Percentiles rank a stretch among this genome's conserved stretches.
Conservation (phyloP, 2,113 vertebrate species). For the Anolis sagrei region DNA sequence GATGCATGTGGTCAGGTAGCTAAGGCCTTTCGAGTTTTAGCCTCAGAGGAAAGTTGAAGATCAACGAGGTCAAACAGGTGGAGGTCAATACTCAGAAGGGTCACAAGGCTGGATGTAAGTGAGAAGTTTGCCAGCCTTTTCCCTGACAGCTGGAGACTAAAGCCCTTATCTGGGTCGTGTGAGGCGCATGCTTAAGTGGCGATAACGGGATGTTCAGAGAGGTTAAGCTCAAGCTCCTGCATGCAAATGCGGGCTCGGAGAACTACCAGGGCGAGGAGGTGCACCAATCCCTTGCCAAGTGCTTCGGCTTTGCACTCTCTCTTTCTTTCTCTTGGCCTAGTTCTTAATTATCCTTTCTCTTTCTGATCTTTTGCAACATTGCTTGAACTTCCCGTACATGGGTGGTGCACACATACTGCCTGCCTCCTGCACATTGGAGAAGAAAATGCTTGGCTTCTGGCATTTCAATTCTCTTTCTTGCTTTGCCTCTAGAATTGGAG, state of each 20-base stretch:
- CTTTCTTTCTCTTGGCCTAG: conserved; percentile 21
- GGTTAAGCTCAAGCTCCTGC: conserved; percentile 22
- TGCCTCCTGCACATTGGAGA: background rate
- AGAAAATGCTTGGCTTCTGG: background rate
- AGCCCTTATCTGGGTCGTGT: background rate
- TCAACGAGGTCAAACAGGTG: conserved; percentile 2
- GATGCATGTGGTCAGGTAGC: conserved; percentile 1
- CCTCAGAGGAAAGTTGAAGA: background rate
- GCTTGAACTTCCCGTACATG: conserved; percentile 1
- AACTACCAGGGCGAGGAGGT: background rate
- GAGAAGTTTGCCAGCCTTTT: conserved; percentile 16
- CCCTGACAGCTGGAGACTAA: background rate
- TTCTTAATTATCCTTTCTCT: conserved; percentile 20
- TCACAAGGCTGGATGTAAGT: background rate
- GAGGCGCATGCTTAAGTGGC: background rate
- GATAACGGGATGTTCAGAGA: background rate
- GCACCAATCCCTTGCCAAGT: background rate
- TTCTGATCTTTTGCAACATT: background rate
- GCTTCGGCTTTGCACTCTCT: conserved; percentile 4
- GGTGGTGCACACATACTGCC: background rate
- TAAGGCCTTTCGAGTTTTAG: background rate
- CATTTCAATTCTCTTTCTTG: background rate
- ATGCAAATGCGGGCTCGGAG: background rate
- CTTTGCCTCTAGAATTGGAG: background rate
- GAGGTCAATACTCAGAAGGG: background rate